Evolutionary conservation across 2,888 invertebrate genomes (phyloP).

Genomic region (Pomacea canaliculata): DNA sequence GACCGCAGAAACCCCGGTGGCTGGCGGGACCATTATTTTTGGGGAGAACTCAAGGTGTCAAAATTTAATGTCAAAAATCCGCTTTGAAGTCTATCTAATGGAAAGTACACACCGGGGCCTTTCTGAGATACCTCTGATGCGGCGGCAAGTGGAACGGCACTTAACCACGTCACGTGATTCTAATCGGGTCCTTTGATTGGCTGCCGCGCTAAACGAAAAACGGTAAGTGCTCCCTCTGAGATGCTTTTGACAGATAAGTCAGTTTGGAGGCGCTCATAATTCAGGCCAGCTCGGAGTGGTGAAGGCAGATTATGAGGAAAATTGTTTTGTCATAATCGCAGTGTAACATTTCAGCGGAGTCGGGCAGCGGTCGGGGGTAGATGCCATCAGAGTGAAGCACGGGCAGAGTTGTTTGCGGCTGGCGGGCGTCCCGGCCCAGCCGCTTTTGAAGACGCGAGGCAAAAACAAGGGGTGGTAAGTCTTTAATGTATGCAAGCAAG

Average conservation of each 20-base stretch:
- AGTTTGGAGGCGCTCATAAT: constrained; percentile 2
- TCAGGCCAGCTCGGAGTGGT: constrained; percentile 14
- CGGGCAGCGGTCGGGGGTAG: constrained; percentile 17
- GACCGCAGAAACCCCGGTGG: constrained; percentile 19
- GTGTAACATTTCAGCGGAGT: constrained; percentile 26
- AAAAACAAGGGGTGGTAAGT: too few relatives aligned
- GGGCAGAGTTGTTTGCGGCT: constrained; percentile 16
- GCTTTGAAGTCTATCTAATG: constrained; percentile 42
- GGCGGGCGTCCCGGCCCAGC: constrained; percentile 2
- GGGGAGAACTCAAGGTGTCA: constrained; percentile 32
- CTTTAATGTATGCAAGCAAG: too few relatives aligned
- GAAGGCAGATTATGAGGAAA: constrained; percentile 30
- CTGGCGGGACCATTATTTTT: constrained; percentile 19
- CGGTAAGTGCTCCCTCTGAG: constrained; percentile 22
- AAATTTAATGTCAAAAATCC: constrained; percentile 31
- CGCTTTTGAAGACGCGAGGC: constrained; percentile 17
- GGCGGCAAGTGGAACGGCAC: constrained; percentile 12
- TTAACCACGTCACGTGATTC: constrained; percentile 26
- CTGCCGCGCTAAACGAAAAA: constrained; percentile 26
- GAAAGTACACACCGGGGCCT: constrained; percentile 34
- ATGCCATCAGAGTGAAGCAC: constrained; percentile 4
- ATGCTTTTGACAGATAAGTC: constrained; percentile 25
- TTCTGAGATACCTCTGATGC: neutral
- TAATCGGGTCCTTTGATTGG: constrained; percentile 18
- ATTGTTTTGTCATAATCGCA: constrained; percentile 33